Percentiles rank a stretch among this genome's conserved stretches.
phyloP scores from a whole-genome alignment of 2,888 invertebrate species.

The Bellardia pandia region DNA sequence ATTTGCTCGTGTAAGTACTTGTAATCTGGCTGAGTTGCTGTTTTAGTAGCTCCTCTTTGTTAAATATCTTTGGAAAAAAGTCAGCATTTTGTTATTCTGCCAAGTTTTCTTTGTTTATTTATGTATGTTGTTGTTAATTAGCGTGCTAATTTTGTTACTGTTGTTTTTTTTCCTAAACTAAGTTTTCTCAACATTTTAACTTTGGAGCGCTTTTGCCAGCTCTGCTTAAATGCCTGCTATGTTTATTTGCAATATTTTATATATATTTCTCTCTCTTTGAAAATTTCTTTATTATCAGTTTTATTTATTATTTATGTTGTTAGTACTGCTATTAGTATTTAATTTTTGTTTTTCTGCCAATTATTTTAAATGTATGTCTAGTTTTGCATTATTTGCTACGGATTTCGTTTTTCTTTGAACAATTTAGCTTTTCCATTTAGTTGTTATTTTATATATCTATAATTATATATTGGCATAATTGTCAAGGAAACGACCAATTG shows the following conservation, averaged over 20 bases:
- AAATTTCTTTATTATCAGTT: neutral
- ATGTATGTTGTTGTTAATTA: constrained; percentile 14
- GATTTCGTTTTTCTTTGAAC: constrained; percentile 32
- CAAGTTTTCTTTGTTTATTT: constrained; percentile 24
- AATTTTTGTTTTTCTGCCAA: constrained; percentile 4
- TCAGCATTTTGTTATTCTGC: constrained; percentile 15
- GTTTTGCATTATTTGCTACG: constrained; percentile 35
- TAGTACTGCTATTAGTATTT: neutral
- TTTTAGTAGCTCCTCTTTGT: constrained; percentile 20
- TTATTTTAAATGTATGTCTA: constrained; percentile 26
- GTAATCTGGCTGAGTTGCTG: neutral
- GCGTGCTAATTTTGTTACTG: constrained; percentile 41
- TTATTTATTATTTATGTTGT: neutral
- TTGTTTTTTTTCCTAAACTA: neutral
- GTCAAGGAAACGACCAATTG: constrained; percentile 38
- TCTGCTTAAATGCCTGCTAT: neutral
- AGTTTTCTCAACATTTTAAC: constrained; percentile 35
- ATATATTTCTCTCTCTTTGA: neutral
- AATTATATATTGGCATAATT: constrained; percentile 4
- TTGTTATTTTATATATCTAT: neutral
- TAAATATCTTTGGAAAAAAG: neutral
- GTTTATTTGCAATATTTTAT: neutral
- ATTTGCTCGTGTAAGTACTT: constrained; percentile 7
- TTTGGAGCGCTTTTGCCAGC: neutral
- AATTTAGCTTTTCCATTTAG: constrained; percentile 11